These are phyloP conservation scores for Agrilus biguttatus DNA, from an alignment of 2,888 invertebrate genomes.

Conservation along the genomic window DNA sequence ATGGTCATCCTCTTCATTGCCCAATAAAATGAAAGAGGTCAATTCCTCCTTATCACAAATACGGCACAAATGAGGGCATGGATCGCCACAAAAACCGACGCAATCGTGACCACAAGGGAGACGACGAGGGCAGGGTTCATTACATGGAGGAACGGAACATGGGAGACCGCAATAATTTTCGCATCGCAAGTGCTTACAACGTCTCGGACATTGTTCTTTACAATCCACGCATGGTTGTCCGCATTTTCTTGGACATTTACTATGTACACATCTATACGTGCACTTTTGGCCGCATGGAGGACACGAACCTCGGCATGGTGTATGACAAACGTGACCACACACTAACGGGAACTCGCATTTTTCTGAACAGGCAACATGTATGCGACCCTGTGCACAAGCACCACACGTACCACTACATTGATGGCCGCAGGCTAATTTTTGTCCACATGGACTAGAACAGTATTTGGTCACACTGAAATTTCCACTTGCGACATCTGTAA, in stretches of 20 bases:
- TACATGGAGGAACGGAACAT: slow-evolving; percentile 35
- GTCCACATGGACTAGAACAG: slow-evolving; percentile 34
- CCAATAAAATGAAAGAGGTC: slow-evolving; percentile 28
- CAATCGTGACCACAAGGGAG: slow-evolving; percentile 46
- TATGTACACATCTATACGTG: slow-evolving; percentile 36
- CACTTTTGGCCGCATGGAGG: slow-evolving; percentile 40
- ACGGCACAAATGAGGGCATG: slow-evolving; percentile 45
- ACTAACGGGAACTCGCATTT: slow-evolving; percentile 41
- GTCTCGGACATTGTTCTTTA: slow-evolving; percentile 19
- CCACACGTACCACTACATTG: slow-evolving; percentile 40
- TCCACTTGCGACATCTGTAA: not conserved
- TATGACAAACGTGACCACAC: slow-evolving; percentile 47
- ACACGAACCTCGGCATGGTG: slow-evolving; percentile 40
- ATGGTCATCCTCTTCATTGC: slow-evolving; percentile 37
- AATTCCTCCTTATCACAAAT: slow-evolving; percentile 39
- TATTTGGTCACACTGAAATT: slow-evolving; percentile 20
- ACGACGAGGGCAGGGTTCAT: slow-evolving; percentile 25
- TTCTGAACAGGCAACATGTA: slow-evolving; percentile 42
- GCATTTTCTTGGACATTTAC: slow-evolving; percentile 33
- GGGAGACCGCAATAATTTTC: slow-evolving; percentile 31
- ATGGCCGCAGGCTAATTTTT: slow-evolving; percentile 35
- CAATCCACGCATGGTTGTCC: slow-evolving; percentile 30
- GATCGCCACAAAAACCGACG: slow-evolving; percentile 59
- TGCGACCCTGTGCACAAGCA: slow-evolving; percentile 40
- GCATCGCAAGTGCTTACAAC: slow-evolving; percentile 38